Evolutionary conservation across 2,797 vertebrate species (phyloP), one percentile per base, ranked within the genome.

Genomic region (Mareca strepera): DNA sequence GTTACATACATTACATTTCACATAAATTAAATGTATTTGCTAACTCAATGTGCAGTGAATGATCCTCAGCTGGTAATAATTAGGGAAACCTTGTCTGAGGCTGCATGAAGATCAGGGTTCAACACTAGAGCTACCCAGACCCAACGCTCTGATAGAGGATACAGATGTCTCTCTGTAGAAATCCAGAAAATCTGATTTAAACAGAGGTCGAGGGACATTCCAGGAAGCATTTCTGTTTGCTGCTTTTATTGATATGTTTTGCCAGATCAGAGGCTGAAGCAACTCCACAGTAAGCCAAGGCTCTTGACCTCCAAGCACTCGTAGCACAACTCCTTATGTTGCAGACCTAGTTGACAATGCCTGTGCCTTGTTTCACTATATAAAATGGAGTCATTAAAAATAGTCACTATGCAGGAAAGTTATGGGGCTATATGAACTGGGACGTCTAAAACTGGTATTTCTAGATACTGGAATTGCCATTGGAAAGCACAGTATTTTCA

Each of bases 1-100:
- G 53, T 88, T 63, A 62, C 83, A 82, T 82, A 90, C 60, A 90
- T 96, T 93, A 96, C 82, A 90, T 93, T 93, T 92, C 92, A 97
- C 50, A 94, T 74, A 96, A 96, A 87, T 74, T 94, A 96, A 94
- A 96, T 93, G 83, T 23, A 74, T 43, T 63, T 94, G 73, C 90
- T 94, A 91, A 96, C 95, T 96, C 92, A 84, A 74, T 74, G 77
- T 52, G 48, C 53, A 81, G 56, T 64, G 77, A 86, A 55, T 16
- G 15, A 17, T 75, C 31, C 11, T 77, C 33, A 52, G 31, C 55
- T 86, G 26, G 3, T 53, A 46, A 59, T 33, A 43, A 37, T 85
- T 44, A 37, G 31, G 23, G 14, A 48, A 33, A 28, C 18, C 5
- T 63, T 68, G 44, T 1, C 50, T 37, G 50, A 76, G 20, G 10